phyloP scores from a whole-genome alignment of 1,140 invertebrate genomes.

The Drosophila repletoides region DNA sequence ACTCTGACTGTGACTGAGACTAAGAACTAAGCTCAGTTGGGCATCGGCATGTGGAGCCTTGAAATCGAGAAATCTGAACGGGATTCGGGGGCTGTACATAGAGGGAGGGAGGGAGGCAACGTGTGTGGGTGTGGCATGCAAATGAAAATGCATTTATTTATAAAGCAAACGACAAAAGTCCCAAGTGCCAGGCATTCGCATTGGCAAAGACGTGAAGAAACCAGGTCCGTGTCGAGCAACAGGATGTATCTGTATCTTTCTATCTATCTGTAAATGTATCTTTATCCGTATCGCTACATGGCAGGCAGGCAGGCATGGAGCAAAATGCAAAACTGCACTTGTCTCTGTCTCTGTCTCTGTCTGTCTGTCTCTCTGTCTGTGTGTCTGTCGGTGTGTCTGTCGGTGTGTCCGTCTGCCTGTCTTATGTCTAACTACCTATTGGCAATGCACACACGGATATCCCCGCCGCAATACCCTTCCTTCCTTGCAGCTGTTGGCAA shows the following conservation, averaged over 20 bases:
- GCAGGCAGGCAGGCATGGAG: slow-evolving; percentile 32
- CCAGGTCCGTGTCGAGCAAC: slow-evolving; percentile 43
- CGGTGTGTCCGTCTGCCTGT: slow-evolving; percentile 3
- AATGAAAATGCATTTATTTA: slow-evolving; percentile 77
- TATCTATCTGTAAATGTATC: slow-evolving; percentile 53
- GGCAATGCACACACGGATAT: slow-evolving; percentile 48
- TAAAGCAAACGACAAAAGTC: slow-evolving; percentile 65
- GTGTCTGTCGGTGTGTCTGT: too few species aligned
- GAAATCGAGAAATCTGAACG: slow-evolving; percentile 58
- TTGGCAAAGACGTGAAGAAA: slow-evolving; percentile 8
- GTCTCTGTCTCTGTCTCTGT: slow-evolving; percentile 17
- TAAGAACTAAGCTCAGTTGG: too few species aligned
- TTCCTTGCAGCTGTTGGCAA: slow-evolving; percentile 62
- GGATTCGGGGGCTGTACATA: neutral
- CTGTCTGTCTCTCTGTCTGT: neutral
- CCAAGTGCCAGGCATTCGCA: slow-evolving; percentile 39
- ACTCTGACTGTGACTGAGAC: too few species aligned
- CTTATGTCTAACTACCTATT: slow-evolving; percentile 69
- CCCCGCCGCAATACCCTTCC: slow-evolving; percentile 21
- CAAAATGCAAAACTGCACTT: slow-evolving; percentile 66
- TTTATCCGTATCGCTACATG: slow-evolving; percentile 51
- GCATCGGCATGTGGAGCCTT: slow-evolving; percentile 26
- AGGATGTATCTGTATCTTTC: slow-evolving; percentile 48
- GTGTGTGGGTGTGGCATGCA: slow-evolving; percentile 42
- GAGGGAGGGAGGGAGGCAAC: too few species aligned